Evolutionary conservation across 2,797 vertebrate genomes (phyloP), one percentile per base, ranked within the genome.

Genomic region (Leptatherina wallacei): DNA sequence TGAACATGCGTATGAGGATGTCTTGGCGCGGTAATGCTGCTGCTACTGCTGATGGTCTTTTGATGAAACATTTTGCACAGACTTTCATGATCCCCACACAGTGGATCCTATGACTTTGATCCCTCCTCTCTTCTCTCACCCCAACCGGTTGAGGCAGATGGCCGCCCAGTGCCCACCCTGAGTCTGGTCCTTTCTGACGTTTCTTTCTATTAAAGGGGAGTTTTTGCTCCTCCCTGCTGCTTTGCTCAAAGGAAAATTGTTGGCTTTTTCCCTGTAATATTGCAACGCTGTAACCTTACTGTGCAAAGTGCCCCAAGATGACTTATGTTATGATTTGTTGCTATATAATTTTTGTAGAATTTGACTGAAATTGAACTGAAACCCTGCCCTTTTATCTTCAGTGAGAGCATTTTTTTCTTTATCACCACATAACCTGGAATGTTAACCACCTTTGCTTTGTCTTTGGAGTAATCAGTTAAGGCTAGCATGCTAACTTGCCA

Each of bases 91-190:
- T 61, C 42, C 58, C 24, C 47, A 52, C 62, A 59, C 47, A 52
- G 24, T 72, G 22, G 32, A 66, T 67, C 29, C 40, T 6, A 20
- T 18, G 49, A 60, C 63, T 73, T 71, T 64, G 56, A 75, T 72
- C 33, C 40, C 35, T 55, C 57, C 47, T 60, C 36, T 73, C 57
- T 73, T 49, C 49, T 66, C 56, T 73, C 57, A 66, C 71, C 71
- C 63, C 57, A 61, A 66, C 64, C 7, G 63, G 57, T 55, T 10
- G 38, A 61, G 47, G 62, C 71, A 73, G 71, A 73, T 73, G 71
- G 71, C 47, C n/a, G 47, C 63, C 63, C 63, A 73, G 57, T 61
- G 57, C 40, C 60, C 71, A 67, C 49, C 71, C 57, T 27, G 56
- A 42, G 56, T 61, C 63, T 72, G n/a, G 35, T 66, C 66, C 57